Evolutionary conservation across 2,797 vertebrate genomes (phyloP).

Genomic region (Hozukius guyotensis): DNA sequence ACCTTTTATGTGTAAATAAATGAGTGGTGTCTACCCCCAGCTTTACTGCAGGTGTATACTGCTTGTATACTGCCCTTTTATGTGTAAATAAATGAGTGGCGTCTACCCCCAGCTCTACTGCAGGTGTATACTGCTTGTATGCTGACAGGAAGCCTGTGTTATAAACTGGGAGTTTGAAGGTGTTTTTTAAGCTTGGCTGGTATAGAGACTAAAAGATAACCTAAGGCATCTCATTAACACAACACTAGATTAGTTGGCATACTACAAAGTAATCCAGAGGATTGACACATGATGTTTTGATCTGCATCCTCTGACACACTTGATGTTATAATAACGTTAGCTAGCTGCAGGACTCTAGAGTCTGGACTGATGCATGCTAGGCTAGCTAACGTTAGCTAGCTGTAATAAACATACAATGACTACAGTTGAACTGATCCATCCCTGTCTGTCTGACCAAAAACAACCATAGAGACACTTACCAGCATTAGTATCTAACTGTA

Average conservation of each 20-base stretch:
- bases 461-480: slow-evolving; percentile 54
- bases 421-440: neutral
- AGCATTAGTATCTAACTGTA: slow-evolving; percentile 67
- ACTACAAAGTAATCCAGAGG: neutral
- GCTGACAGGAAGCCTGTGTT: neutral
- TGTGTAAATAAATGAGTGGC: too few relatives aligned
- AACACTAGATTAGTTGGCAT: neutral
- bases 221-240: neutral
- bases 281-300: slow-evolving; percentile 5
- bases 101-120: neutral
- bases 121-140: neutral
- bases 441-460: neutral
- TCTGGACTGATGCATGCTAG: neutral
- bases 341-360: neutral
- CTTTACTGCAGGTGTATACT: neutral
- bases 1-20: too few relatives aligned
- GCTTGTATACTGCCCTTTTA: neutral
- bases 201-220: neutral
- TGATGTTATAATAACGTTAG: neutral
- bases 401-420: neutral
- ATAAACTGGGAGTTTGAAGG: neutral
- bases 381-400: slow-evolving; percentile 24
- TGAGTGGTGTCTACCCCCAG: too few relatives aligned
- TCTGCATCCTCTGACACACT: neutral
- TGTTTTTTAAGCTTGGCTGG: too few relatives aligned